Conservation (phyloP, 2,888 invertebrate genomes). For the Ophion ventricosus region DNA sequence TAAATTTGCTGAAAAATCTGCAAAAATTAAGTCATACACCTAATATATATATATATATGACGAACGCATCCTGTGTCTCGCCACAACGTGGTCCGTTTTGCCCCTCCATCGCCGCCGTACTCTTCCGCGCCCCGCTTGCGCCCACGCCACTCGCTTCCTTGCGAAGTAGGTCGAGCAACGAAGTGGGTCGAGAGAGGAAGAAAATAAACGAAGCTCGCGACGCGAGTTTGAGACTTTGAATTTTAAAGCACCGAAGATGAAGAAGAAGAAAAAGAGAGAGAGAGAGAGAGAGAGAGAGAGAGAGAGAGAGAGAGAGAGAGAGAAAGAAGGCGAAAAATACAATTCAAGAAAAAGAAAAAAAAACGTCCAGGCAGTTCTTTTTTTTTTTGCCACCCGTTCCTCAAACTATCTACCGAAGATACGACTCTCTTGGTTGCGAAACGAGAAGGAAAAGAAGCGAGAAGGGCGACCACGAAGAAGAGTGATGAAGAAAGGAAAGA, state of each 20-base stretch:
- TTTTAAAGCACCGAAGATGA: not conserved
- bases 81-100: too few species aligned
- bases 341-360: not conserved
- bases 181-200: not conserved
- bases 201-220: not conserved
- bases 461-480: not conserved
- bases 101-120: too few species aligned
- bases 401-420: too few species aligned
- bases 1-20: too few species aligned
- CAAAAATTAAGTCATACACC: too few species aligned
- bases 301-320: conserved; percentile 5
- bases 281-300: not conserved
- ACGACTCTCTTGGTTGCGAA: too few species aligned
- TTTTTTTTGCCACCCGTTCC: too few species aligned
- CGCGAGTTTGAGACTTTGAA: not conserved
- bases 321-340: not conserved
- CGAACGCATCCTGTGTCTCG: too few species aligned
- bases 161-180: not conserved
- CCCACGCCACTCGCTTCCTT: not conserved
- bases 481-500: not conserved
- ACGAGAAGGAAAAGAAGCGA: too few species aligned
- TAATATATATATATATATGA: too few species aligned
- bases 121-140: not conserved
- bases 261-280: too few species aligned
- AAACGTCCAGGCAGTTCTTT: not conserved